Base-by-base conservation (phyloP, 2,888 invertebrate genomes). In the Hipparchia semele region DNA sequence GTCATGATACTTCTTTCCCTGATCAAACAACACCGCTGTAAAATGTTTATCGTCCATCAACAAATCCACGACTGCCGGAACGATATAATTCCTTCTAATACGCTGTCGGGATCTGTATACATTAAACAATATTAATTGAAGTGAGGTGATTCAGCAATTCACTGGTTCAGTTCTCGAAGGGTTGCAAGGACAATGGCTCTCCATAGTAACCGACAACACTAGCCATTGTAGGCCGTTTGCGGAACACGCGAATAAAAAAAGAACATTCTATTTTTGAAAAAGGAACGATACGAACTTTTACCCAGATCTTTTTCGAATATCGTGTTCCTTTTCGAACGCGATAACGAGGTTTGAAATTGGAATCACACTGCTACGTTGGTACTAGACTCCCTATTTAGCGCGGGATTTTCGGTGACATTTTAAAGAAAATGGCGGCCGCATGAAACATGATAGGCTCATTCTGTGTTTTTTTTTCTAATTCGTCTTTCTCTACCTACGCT, bases 121-220 rank as follows among this genome's bases (percentile, higher is more conserved):
- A 88, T 89, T 91, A 90, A 92, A 89, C 87, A 89, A 90, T 91
- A 93, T 93, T 92, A 92, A 92, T 92, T 88, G 89, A 87, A 79
- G 81, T 80, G 79, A 80, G 84, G 87, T 93, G 93, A 93, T 84
- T 89, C 89, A 87, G 89, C 91, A 80, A 80, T 65, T 65, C 64
- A 84, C 6, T 39, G 13, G 58, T 58, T 58, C 23, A 12, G 81
- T 76, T 78, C 79, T 71, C 83, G 85, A 87, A 89, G 89, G 89
- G 88, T 86, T 87, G 86, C 75, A 77, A 77, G 87, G 87, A 91
- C 87, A 87, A 86, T 86, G 85, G 80, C 77, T 75, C 76, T 74
- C 72, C 77, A 73, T 76, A 59, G 64, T 49, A 68, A 78, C 75
- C 72, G 72, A 45, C 68, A 68, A 68, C 69, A 79, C 80, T 80